Base-by-base conservation (phyloP, 1,140 invertebrate genomes). In the Dermatophagoides farinae region DNA sequence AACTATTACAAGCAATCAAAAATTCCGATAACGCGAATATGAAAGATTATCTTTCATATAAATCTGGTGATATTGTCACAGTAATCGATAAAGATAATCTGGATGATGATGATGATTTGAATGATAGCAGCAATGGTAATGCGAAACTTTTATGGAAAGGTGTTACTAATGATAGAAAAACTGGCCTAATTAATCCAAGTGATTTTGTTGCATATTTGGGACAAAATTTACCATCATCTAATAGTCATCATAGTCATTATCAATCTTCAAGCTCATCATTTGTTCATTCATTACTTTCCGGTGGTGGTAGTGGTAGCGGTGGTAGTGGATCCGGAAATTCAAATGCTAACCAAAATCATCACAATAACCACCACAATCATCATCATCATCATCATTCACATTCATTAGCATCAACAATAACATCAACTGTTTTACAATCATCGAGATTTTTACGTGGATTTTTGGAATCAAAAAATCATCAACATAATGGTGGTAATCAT, bases 11-110 rank as follows among this genome's bases (percentile, higher is more conserved):
- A 41, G 58, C 58, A 2, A 47, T 60, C 1, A 18, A 37, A n/a
- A 60, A 60, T 44, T 71, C 66, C 25, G 65, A 63, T 46, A 67
- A 69, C 47, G 40, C 44, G 66, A 49, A 54, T 66, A 23, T 73
- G 68, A 63, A 72, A 77, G 83, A 88, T 62, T 82, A 84, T 67
- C 74, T 98, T 0, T 74, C 79, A 60, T 97, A 89, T 73, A 80
- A 82, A 65, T 79, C 84, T 64, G 86, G 86, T 9, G 89, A 97
- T 71, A 79, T 93, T 49, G 88, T 97, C 54, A 89, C 87, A 6
- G 88, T 97, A 5, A 70, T 97, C 1, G 88, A 93, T 69, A 95
- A 91, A 77, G 82, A 8, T 50, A 87, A 86, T 69, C 89, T 89
- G 6, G 83, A 86, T 8, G 69, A 86, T 6, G 81, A 78, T 62